Base-by-base conservation (phyloP, 1,140 invertebrate genomes). In the Aphelenchoides fujianensis region DNA sequence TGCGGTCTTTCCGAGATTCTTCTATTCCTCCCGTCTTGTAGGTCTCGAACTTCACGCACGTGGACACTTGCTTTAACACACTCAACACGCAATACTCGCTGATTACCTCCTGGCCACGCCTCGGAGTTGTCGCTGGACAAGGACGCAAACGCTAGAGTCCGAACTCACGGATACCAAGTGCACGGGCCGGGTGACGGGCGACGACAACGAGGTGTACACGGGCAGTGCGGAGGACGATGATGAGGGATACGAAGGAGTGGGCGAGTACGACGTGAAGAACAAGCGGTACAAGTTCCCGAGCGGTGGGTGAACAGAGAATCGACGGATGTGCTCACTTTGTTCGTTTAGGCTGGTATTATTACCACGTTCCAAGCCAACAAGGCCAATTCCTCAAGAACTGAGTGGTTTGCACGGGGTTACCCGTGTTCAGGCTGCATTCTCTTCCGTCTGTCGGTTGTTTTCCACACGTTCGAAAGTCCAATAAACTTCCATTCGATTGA, bases 201-300 rank as follows among this genome's bases (percentile, higher is more conserved):
- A 48, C 23, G 23, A 48, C 41, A 48, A 48, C 41, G 41, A 48
- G 23, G 41, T 48, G n/a, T n/a, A n/a, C n/a, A n/a, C n/a, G n/a
- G n/a, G n/a, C n/a, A n/a, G n/a, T n/a, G n/a, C n/a, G 41, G 41
- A 48, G 12, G 41, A 48, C 41, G n/a, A n/a, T n/a, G n/a, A n/a
- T n/a, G 41, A 48, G 12, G 41, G 41, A 48, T 12, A 48, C 41
- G 41, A 48, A 48, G 55, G 55, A n/a, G n/a, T n/a, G n/a, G n/a
- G n/a, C 5, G 19, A 19, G 5, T 59, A 59, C 55, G 55, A 59
- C 19, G 5, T 19, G 19, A 5, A 59, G 34, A 19, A 19, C 12
- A 59, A 59, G 34, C 55, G 23, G 5, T 59, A 59, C 19, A 48
- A 48, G 12, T 48, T 48, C 41, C 41, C 41, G 12, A 48, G 23